Conservation (phyloP, 2,797 vertebrate genomes). For the Esox lucius region DNA sequence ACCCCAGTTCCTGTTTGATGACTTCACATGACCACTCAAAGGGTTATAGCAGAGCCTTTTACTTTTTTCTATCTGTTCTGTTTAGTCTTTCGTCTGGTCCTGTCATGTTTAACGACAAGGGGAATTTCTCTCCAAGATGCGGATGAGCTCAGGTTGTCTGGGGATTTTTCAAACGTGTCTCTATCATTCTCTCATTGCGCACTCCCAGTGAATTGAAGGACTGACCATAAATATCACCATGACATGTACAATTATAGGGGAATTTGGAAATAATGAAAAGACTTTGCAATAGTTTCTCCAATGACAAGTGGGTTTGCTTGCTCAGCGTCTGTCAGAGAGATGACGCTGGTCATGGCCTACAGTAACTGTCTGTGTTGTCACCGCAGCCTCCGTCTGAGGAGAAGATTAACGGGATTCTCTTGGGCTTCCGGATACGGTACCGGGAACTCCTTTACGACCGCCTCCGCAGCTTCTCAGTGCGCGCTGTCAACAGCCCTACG, state of each 20-base stretch:
- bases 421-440: constrained; percentile 91
- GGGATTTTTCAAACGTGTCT: neutral
- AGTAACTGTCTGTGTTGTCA: neutral
- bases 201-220: neutral
- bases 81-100: constrained; percentile 28
- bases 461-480: constrained; percentile 79
- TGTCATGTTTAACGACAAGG: constrained; percentile 46
- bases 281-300: neutral
- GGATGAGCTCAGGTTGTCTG: constrained; percentile 29
- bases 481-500: constrained; percentile 69
- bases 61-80: constrained; percentile 7
- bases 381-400: constrained; percentile 86
- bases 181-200: neutral
- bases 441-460: constrained; percentile 86
- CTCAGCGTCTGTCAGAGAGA: neutral
- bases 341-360: neutral
- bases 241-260: neutral
- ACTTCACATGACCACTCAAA: constrained; percentile 59
- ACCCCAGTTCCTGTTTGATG: constrained; percentile 41
- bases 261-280: neutral
- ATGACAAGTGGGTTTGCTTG: neutral
- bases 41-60: constrained; percentile 57
- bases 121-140: constrained; percentile 53
- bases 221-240: too few species aligned
- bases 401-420: constrained; percentile 92